A percentile compares a stretch with the other conserved stretches of the same genome.
Evolutionary conservation across 2,888 invertebrate species (phyloP).

Genomic region (Hoplodrina blanda): DNA sequence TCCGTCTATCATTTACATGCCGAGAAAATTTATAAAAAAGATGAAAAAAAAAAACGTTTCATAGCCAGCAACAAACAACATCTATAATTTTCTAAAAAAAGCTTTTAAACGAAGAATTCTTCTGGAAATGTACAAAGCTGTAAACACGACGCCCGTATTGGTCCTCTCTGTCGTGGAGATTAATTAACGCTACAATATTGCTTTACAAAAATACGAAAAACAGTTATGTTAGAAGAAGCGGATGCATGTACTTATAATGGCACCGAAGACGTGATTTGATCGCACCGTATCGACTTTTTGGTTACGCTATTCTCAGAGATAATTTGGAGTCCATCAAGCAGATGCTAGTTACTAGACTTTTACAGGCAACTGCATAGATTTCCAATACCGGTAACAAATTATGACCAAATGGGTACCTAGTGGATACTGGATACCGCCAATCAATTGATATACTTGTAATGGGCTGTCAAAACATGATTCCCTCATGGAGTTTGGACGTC

Average conservation of each 20-base stretch:
- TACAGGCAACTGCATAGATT: no score
- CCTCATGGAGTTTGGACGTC: no score
- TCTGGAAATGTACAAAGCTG: slow-evolving; percentile 39
- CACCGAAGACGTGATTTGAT: not conserved
- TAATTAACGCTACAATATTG: slow-evolving; percentile 20
- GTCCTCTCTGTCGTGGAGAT: slow-evolving; percentile 29
- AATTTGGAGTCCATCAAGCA: no score
- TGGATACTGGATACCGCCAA: no score
- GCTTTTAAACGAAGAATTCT: slow-evolving; percentile 8
- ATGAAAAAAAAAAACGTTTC: not conserved
- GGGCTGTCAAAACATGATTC: no score
- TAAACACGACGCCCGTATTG: slow-evolving; percentile 30
- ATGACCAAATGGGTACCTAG: no score
- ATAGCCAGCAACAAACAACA: slow-evolving; percentile 24
- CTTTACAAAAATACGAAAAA: slow-evolving; percentile 37
- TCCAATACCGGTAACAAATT: no score
- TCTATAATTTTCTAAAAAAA: slow-evolving; percentile 20
- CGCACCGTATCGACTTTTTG: not conserved
- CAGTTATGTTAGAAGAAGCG: slow-evolving; percentile 47
- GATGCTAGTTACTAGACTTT: no score
- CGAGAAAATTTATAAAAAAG: no score
- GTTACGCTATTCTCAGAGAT: no score
- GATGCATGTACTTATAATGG: slow-evolving; percentile 28
- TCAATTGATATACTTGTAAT: no score
- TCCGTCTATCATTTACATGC: no score